Evolutionary conservation across 1,140 invertebrate species (phyloP), one percentile per base, ranked within the genome.

Genomic region (Pseudomyrmex gracilis): DNA sequence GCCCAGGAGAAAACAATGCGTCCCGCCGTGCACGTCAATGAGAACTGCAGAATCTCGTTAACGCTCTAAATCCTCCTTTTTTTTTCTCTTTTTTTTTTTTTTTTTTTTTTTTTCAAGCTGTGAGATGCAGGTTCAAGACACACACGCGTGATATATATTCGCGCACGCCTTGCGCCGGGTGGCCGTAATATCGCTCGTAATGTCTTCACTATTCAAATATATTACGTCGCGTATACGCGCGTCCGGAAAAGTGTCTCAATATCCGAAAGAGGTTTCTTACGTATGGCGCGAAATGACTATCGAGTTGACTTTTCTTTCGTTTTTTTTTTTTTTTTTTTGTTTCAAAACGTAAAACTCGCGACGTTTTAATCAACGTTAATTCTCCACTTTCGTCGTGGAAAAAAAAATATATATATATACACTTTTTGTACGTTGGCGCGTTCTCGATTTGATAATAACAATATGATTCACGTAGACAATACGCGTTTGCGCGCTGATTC

Each of bases 1-100:
- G 66, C 68, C 77, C 63, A 55, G n/a, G 47, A 73, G 53, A 57
- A 73, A 67, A 86, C 84, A 86, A 86, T 86, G 71, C 74, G 70
- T 80, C 70, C 83, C 83, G 68, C 63, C 61, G 64, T 43, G 43
- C 58, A 34, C 60, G 58, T 86, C 86, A 76, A 87, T 86, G 71
- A 83, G 77, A 68, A 66, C 61, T 63, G 8, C 49, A 80, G 80
- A 86, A 86, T 86, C 85, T 78, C 71, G 85, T 87, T 87, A 82
- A 77, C 43, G 43, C 15, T 34, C 47, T 80, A 71, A 80, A 80
- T 71, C 45, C 47, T 43, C 57, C 64, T 77, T 86, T 71, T 83
- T 61, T 64, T 87, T 80, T 76, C 57, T 57, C 13, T 9, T 0
- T 9, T 0, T 51, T 13, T 13, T 13, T 13, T 51, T 13, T n/a